Base-by-base conservation (phyloP, 2,113 vertebrate species). In the Myrmophylax atrothorax region DNA sequence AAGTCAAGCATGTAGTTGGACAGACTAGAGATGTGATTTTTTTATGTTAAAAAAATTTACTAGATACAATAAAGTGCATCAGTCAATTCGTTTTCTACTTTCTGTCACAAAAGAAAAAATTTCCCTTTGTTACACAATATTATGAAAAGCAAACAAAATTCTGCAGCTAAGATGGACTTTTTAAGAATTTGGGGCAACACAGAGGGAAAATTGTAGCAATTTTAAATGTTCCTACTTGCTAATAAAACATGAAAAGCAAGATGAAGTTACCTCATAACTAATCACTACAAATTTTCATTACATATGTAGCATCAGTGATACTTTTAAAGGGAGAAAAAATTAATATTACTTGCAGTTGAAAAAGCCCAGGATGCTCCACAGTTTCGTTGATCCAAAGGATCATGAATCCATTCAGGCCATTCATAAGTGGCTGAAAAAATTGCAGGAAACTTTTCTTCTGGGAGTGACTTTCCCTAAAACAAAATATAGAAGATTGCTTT, bases 281-380 rank as follows among this genome's bases (percentile, higher is more conserved):
- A 42, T 15, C 10, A n/a, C 3, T 33, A 25, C 3, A 35, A 50
- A 19, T 35, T 63, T 94, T 87, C 14, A 24, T 46, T n/a, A 22
- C 5, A 40, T 9, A 24, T 52, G 12, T 87, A 50, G 53, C 5
- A 17, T 55, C 9, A 42, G 23, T 19, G 6, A 37, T 49, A 40
- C 28, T 73, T 59, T 59, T 74, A 23, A 33, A 52, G 88, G 52
- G 4, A 64, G 3, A 10, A 92, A 84, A 83, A 73, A 62, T 78
- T 50, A 42, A 26, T 18, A 96, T 98, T 98, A 98, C 98, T 98
- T 98, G 98, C 98, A 0, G 98, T 98, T 66, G 98, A 98, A 98
- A 98, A 98, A 63, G 98, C 98, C 98, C 98, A 98, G 28, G 98
- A 98, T 49, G 98, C 98, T 68, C 97, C 98, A 97, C 98, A 98